These are phyloP conservation scores for Salvelinus namaycush DNA, from an alignment of 2,113 vertebrate species.

Conservation along the genomic window DNA sequence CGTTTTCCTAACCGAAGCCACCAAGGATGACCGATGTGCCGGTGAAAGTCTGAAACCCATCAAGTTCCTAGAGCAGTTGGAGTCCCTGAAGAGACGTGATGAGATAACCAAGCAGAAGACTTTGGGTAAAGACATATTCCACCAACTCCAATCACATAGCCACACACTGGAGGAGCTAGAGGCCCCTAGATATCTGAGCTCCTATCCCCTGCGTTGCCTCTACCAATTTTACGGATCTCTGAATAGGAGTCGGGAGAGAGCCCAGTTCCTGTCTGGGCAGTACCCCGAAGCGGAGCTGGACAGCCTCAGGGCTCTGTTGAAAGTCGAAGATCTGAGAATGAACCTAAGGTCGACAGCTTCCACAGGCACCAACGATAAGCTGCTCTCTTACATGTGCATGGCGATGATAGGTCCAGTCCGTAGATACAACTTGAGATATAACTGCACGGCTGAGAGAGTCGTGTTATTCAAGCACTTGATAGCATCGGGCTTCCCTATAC, in stretches of 20 bases:
- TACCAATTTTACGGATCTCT: background rate
- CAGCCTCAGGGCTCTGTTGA: background rate
- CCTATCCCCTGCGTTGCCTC: background rate
- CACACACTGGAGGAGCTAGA: background rate
- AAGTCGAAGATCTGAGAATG: too few relatives aligned
- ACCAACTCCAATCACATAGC: background rate
- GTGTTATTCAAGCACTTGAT: constrained; percentile 1
- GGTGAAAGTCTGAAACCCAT: background rate
- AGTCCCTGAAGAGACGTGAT: background rate
- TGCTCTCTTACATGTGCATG: background rate
- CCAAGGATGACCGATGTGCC: background rate
- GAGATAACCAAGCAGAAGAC: constrained; percentile 2
- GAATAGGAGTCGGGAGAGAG: background rate
- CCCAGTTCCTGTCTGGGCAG: background rate
- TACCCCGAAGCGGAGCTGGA: background rate
- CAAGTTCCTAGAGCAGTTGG: background rate
- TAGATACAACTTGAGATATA: background rate
- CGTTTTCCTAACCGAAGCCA: background rate
- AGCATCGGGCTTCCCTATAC: background rate
- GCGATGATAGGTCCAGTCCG: background rate
- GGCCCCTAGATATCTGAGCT: background rate
- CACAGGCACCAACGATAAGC: background rate
- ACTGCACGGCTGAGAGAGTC: background rate
- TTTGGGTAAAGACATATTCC: background rate
- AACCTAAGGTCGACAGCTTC: too few relatives aligned